Conservation (phyloP, 2,888 invertebrate species). For the Eupithecia inturbata region DNA sequence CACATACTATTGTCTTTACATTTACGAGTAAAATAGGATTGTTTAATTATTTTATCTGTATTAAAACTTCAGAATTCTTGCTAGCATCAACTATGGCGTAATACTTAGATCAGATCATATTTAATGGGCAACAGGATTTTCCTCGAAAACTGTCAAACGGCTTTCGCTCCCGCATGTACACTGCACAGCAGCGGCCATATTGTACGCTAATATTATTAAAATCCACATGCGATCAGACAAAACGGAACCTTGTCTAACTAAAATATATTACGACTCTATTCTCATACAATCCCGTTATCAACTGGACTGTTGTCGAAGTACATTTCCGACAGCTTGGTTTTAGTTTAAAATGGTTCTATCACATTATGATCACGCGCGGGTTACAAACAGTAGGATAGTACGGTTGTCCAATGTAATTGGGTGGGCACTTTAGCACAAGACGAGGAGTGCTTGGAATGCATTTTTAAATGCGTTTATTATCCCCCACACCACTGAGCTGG, state of each 20-base stretch:
- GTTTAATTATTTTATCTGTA: no score
- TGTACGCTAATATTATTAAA: no score
- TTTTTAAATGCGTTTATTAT: constrained; percentile 38
- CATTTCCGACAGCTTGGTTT: background rate
- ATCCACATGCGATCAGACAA: background rate
- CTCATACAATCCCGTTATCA: background rate
- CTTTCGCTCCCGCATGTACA: no score
- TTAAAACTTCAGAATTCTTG: no score
- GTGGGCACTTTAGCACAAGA: constrained; percentile 20
- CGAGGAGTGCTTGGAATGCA: constrained; percentile 25
- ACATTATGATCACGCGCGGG: background rate
- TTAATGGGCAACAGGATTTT: no score
- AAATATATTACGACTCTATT: no score
- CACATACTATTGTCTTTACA: no score
- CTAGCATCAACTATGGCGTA: no score
- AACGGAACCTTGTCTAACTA: background rate
- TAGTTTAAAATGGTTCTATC: background rate
- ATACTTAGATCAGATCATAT: no score
- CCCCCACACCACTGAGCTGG: constrained; percentile 25
- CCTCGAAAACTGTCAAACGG: no score
- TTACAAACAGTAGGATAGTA: background rate
- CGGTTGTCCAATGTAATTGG: constrained; percentile 18
- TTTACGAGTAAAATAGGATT: no score
- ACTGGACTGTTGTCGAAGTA: background rate
- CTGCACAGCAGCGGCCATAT: no score